Evolutionary conservation across 2,797 vertebrate species (phyloP).

Genomic region (Capromys pilorides): DNA sequence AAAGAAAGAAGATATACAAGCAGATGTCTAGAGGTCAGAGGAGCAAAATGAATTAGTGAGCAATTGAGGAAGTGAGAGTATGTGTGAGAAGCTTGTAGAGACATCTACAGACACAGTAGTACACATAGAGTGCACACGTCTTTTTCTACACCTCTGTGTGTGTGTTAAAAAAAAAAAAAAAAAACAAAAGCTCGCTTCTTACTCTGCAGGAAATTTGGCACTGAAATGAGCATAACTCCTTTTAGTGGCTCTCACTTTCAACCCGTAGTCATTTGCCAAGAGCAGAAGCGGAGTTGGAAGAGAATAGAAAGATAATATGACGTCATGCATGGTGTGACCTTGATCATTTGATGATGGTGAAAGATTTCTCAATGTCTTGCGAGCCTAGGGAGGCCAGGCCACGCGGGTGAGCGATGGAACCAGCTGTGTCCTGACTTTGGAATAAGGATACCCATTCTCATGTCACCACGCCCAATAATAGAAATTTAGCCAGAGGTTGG

Average conservation of each 20-base stretch:
- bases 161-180: not conserved
- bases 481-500: not conserved
- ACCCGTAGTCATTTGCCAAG: not conserved
- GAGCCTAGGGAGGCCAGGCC: not conserved
- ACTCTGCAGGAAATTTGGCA: not conserved
- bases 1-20: not conserved
- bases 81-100: not conserved
- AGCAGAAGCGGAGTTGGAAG: not conserved
- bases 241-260: not conserved
- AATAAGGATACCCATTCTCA: not conserved
- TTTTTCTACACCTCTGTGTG: not conserved
- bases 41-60: not conserved
- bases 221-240: not conserved
- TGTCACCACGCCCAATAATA: not conserved
- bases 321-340: no score
- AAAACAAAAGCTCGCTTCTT: not conserved
- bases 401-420: not conserved
- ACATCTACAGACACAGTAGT: not conserved
- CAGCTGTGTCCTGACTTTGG: not conserved
- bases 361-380: not conserved
- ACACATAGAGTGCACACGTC: not conserved
- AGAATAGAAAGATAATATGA: not conserved
- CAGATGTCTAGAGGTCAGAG: not conserved
- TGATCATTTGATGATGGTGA: not conserved
- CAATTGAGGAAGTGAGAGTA: not conserved